Percentiles rank a stretch among this genome's conserved stretches.
Conservation (phyloP, 2,888 invertebrate genomes). For the Callyntrura guangdongensis region DNA sequence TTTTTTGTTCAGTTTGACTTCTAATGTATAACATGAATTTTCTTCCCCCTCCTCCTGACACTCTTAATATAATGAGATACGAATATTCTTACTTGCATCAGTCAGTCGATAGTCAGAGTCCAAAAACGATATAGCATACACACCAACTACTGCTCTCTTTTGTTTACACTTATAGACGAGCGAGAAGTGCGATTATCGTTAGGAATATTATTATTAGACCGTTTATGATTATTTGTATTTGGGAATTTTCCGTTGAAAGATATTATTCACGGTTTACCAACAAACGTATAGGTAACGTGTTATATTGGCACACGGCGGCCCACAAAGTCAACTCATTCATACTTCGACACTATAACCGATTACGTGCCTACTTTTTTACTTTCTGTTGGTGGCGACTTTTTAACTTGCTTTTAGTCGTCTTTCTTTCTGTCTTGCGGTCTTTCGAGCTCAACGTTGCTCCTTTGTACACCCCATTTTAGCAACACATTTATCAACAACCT, state of each 20-base stretch:
- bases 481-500: too few relatives aligned
- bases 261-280: conserved; percentile 26
- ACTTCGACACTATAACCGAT: conserved; percentile 28
- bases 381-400: conserved; percentile 21
- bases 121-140: conserved; percentile 12
- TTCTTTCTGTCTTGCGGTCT: not conserved
- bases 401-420: not conserved
- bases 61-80: conserved; percentile 4
- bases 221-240: conserved; percentile 52
- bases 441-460: not conserved
- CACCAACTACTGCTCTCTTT: not conserved
- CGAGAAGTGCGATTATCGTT: conserved; percentile 4
- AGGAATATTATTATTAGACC: conserved; percentile 5
- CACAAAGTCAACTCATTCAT: conserved; percentile 6
- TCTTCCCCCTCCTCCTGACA: conserved; percentile 33
- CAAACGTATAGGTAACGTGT: not conserved
- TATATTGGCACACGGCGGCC: not conserved
- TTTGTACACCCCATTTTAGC: conserved; percentile 12
- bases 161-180: not conserved
- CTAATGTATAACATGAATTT: not conserved
- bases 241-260: conserved; percentile 65
- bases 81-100: conserved; percentile 2
- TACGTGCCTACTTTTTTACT: conserved; percentile 13
- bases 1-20: not conserved
- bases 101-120: conserved; percentile 30